Percentiles rank a stretch among this genome's conserved stretches.
phyloP scores from a whole-genome alignment of 2,113 vertebrate genomes.

The Tyto alba region DNA sequence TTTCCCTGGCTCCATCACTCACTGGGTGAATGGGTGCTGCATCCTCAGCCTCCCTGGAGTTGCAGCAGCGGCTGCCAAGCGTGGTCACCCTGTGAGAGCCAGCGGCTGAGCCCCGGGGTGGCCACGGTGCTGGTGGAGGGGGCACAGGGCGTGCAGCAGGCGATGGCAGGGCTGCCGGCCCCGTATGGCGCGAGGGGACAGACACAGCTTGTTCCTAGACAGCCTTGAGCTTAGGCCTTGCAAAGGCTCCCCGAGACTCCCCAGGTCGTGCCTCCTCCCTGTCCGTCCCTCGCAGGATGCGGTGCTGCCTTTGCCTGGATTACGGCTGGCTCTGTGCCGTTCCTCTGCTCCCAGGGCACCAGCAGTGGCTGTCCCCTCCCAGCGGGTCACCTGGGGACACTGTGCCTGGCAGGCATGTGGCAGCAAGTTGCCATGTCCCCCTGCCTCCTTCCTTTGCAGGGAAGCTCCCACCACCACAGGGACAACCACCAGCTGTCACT shows the following conservation, averaged over 20 bases:
- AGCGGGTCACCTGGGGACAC: neutral
- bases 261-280: fast-evolving
- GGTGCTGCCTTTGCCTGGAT: neutral
- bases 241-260: neutral
- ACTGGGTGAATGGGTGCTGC: neutral
- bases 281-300: fast-evolving
- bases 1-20: fast-evolving
- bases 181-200: fast-evolving
- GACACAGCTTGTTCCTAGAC: neutral
- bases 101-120: neutral
- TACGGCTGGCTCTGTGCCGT: fast-evolving
- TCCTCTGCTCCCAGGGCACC: fast-evolving
- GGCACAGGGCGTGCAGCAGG: neutral
- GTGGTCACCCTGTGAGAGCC: neutral
- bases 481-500: neutral
- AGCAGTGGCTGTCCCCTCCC: neutral
- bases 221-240: neutral
- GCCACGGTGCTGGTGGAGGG: neutral
- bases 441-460: neutral
- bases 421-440: neutral
- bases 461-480: fast-evolving
- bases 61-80: fast-evolving
- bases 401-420: fast-evolving
- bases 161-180: neutral
- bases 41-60: neutral